Conservation (phyloP, 2,888 invertebrate genomes). For the Microctonus aethiopoides region DNA sequence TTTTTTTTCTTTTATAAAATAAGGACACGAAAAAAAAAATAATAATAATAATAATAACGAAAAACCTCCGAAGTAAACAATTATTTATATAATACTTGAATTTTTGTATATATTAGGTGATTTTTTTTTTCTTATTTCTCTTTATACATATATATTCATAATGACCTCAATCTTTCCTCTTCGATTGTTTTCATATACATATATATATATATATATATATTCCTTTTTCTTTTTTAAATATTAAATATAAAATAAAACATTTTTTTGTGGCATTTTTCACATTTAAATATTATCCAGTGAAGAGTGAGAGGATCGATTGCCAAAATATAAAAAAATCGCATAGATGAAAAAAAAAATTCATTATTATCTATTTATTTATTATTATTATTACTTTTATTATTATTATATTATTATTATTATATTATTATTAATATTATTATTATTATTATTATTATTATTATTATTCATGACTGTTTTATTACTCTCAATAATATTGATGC, state of each 20-base stretch:
- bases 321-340: slow-evolving; percentile 40
- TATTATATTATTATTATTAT: no score
- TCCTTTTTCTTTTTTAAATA: slow-evolving; percentile 35
- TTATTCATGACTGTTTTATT: slow-evolving; percentile 37
- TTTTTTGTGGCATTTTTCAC: slow-evolving; percentile 32
- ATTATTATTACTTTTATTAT: no score
- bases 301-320: slow-evolving; percentile 39
- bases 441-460: no score
- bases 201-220: slow-evolving; percentile 30
- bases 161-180: slow-evolving; percentile 15
- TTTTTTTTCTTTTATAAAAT: background rate
- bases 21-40: background rate
- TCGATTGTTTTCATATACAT: background rate
- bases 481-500: slow-evolving; percentile 22
- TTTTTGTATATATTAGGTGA: slow-evolving; percentile 58
- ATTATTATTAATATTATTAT: no score
- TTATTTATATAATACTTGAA: slow-evolving; percentile 38
- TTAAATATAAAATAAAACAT: slow-evolving; percentile 37
- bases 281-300: slow-evolving; percentile 29
- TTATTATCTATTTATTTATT: slow-evolving; percentile 37
- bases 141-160: background rate
- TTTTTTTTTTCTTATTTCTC: slow-evolving; percentile 47
- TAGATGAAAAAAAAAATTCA: slow-evolving; percentile 35
- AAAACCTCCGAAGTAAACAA: slow-evolving; percentile 14
- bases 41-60: background rate